Percentiles rank a stretch among this genome's conserved stretches.
phyloP scores from a whole-genome alignment of 2,888 invertebrate species.

The Brenthis ino region DNA sequence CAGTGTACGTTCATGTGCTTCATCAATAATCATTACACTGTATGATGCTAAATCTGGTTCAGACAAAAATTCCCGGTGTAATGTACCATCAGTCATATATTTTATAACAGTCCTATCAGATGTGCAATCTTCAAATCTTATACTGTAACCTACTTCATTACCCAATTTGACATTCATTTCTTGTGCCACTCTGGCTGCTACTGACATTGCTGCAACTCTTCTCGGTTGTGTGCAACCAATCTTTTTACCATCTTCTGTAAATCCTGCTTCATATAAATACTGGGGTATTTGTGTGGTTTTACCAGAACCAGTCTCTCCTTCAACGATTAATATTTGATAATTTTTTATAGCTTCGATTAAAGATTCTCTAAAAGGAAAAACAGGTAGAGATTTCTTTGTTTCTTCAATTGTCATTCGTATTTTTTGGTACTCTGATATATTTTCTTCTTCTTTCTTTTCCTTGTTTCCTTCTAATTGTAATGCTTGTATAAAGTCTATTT shows the following conservation, averaged over 20 bases:
- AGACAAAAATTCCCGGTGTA: slow-evolving; percentile 97
- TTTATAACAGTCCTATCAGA: slow-evolving; percentile 98
- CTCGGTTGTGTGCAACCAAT: slow-evolving; percentile 99
- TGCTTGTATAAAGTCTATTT: slow-evolving; percentile 98
- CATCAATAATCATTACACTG: slow-evolving; percentile 99
- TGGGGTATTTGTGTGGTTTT: slow-evolving; percentile 99
- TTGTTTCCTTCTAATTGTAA: slow-evolving; percentile 89
- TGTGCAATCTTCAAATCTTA: slow-evolving; percentile 99
- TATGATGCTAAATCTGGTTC: slow-evolving; percentile 98
- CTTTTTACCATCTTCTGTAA: slow-evolving; percentile 90
- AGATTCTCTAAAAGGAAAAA: slow-evolving; percentile 94
- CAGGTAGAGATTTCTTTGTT: slow-evolving; percentile 95
- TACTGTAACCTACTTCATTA: slow-evolving; percentile 94
- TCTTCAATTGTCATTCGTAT: slow-evolving; percentile 93
- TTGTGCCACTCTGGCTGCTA: slow-evolving; percentile 98
- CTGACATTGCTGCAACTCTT: slow-evolving; percentile 99
- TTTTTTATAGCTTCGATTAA: slow-evolving; percentile 95
- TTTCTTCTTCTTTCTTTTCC: slow-evolving; percentile 81
- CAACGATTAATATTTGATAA: slow-evolving; percentile 95
- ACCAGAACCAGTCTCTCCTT: slow-evolving; percentile 99
- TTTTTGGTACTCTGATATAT: slow-evolving; percentile 85
- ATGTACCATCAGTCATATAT: slow-evolving; percentile 99
- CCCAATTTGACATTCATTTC: slow-evolving; percentile 98
- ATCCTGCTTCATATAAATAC: slow-evolving; percentile 97
- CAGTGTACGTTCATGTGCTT: slow-evolving; percentile 98